These are phyloP conservation scores for Brachyhypopomus gauderio DNA, from an alignment of 2,113 vertebrate species.

Conservation along the genomic window DNA sequence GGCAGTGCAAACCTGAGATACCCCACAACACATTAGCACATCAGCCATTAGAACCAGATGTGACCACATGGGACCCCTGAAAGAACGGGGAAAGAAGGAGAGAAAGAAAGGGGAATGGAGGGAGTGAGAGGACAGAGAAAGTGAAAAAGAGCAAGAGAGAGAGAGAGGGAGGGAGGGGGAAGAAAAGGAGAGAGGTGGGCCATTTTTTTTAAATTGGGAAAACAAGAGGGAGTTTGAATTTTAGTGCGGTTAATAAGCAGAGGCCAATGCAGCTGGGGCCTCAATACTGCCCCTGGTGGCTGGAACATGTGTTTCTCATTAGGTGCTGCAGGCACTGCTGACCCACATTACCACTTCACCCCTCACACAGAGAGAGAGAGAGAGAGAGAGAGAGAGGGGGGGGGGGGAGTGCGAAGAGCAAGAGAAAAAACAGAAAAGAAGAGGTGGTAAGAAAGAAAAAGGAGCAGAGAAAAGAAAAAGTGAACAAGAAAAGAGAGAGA, in stretches of 20 bases:
- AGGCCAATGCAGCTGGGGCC: slow-evolving; percentile 77
- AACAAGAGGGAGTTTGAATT: slow-evolving; percentile 94
- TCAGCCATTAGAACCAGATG: slow-evolving; percentile 83
- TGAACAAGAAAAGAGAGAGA: neutral
- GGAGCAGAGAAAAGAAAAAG: neutral
- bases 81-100: slow-evolving; percentile 63
- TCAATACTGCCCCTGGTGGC: slow-evolving; percentile 68
- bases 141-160: neutral
- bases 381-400: neutral
- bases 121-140: slow-evolving; percentile 1
- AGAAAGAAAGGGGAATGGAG: neutral
- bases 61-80: slow-evolving; percentile 66
- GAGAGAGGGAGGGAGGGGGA: neutral
- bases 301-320: slow-evolving; percentile 84
- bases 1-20: slow-evolving; percentile 68
- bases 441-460: neutral
- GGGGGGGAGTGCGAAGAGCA: no score
- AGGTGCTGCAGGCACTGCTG: slow-evolving; percentile 75
- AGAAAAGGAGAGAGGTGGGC: slow-evolving; percentile 12
- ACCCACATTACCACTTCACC: slow-evolving; percentile 80
- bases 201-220: slow-evolving; percentile 83
- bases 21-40: slow-evolving; percentile 80
- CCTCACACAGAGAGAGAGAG: slow-evolving; percentile 54
- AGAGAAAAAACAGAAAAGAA: no score
- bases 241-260: slow-evolving; percentile 93